These are phyloP conservation scores for Enteromius radiatus DNA, from an alignment of 2,797 vertebrate genomes.

Conservation along the genomic window DNA sequence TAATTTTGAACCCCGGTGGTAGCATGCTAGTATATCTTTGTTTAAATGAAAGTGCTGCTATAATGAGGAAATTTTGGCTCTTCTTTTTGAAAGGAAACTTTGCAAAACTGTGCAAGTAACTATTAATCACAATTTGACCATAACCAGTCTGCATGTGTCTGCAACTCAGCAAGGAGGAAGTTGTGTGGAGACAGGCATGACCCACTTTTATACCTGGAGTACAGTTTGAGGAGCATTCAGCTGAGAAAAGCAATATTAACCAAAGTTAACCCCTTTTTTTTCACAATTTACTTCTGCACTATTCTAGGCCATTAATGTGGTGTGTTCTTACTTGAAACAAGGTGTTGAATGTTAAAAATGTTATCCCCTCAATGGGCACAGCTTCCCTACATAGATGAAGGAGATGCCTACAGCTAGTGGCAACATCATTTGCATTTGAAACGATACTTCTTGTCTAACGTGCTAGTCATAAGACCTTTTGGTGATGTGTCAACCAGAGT, in stretches of 20 bases:
- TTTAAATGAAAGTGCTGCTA: not conserved
- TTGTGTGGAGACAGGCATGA: not conserved
- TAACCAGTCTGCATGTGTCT: constrained; percentile 10
- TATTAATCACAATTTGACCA: constrained; percentile 9
- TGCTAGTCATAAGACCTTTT: not conserved
- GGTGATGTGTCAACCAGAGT: not conserved
- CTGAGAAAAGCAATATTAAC: not conserved
- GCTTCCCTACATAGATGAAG: not conserved
- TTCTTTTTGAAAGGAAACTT: not conserved
- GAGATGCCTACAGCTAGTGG: not conserved
- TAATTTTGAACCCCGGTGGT: not conserved
- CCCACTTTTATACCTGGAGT: constrained; percentile 29
- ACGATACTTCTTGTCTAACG: not conserved
- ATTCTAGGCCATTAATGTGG: not conserved
- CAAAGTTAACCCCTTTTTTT: not conserved
- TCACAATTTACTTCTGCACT: not conserved
- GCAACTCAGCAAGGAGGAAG: constrained; percentile 29
- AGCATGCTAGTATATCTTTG: not conserved
- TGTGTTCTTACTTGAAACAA: not conserved
- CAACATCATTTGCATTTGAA: not conserved
- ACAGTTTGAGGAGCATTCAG: constrained; percentile 2
- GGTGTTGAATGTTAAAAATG: not conserved
- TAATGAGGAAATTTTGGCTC: not conserved
- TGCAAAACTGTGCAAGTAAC: not conserved
- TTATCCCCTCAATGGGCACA: not conserved